Evolutionary conservation across 2,888 invertebrate genomes (phyloP), one percentile per base, ranked within the genome.

Genomic region (Dysmachus trigonus): DNA sequence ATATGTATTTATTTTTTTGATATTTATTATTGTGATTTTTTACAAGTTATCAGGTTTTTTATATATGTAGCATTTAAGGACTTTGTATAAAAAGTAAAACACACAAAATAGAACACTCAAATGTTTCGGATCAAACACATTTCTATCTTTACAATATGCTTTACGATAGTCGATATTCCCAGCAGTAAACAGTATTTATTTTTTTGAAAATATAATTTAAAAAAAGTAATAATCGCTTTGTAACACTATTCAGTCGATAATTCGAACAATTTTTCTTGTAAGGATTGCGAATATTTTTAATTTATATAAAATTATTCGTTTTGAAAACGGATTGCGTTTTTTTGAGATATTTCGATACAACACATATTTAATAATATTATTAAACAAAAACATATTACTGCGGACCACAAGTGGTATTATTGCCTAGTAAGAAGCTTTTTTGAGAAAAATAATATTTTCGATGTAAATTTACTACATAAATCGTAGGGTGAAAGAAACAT

Each of bases 1-100:
- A 62, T 88, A 85, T 51, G 41, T 74, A 85, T 85, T 85, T 35
- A 33, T 85, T 74, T 31, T 22, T 53, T 62, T 85, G 38, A 35
- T 74, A 72, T 85, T 51, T 18, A 74, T 51, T 18, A 74, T 85
- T 85, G 74, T 85, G 51, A 85, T 51, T 71, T 85, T 72, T 85
- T 74, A 47, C 41, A 53, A 81, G 33, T 31, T 62, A 81, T 81
- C 81, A 81, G 81, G 81, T 81, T 81, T 62, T 81, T 81, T 81
- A 81, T 81, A 77, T 77, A 33, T 38, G 35, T 31, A 53, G 53
- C 33, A 62, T 51, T 31, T 81, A 81, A 53, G 81, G 27, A 81
- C 81, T 79, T 79, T 81, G 81, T 81, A 81, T 79, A 53, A 81
- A 81, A 81, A 81, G 53, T 31, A 73, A 73, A 31, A 51, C 18